Conservation (phyloP, 1,140 invertebrate genomes). For the Copidosoma floridanum region DNA sequence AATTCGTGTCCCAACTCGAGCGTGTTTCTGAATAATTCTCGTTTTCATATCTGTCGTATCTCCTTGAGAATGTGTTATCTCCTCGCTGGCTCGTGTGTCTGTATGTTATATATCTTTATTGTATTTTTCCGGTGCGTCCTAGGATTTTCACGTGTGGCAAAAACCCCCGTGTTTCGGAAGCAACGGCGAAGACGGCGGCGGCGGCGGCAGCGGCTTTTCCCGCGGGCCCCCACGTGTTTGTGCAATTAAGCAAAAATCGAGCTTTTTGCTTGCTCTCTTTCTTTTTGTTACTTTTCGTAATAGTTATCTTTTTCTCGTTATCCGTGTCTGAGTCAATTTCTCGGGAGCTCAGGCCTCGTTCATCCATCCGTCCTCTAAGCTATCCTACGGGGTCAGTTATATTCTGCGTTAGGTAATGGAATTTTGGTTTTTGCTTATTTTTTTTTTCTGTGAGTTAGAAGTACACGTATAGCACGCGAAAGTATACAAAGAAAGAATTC, state of each 20-base stretch:
- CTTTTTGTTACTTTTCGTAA: conserved; percentile 13
- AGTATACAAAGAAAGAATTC: too few species aligned
- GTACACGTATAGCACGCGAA: too few species aligned
- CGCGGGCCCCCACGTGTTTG: conserved; percentile 41
- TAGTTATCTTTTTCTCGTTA: conserved; percentile 18
- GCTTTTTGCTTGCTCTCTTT: conserved; percentile 8
- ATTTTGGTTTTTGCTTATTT: background rate
- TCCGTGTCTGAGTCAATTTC: conserved; percentile 20
- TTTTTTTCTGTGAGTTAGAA: background rate
- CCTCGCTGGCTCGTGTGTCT: conserved; percentile 21
- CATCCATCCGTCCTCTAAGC: conserved; percentile 49
- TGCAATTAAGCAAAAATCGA: conserved; percentile 17
- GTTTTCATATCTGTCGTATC: too few species aligned
- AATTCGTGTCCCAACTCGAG: conserved; percentile 16
- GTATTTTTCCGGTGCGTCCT: too few species aligned
- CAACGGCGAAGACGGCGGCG: conserved; percentile 18
- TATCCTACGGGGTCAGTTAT: conserved; percentile 51
- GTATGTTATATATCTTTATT: background rate
- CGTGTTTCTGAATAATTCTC: background rate
- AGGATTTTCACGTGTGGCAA: too few species aligned
- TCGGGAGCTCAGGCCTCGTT: conserved; percentile 36
- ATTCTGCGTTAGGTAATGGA: conserved; percentile 32
- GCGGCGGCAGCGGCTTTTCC: conserved; percentile 29
- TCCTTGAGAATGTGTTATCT: conserved; percentile 19
- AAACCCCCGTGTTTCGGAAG: conserved; percentile 6